Base-by-base conservation (phyloP, 1,140 invertebrate species). In the Ptiloglossa arizonensis region DNA sequence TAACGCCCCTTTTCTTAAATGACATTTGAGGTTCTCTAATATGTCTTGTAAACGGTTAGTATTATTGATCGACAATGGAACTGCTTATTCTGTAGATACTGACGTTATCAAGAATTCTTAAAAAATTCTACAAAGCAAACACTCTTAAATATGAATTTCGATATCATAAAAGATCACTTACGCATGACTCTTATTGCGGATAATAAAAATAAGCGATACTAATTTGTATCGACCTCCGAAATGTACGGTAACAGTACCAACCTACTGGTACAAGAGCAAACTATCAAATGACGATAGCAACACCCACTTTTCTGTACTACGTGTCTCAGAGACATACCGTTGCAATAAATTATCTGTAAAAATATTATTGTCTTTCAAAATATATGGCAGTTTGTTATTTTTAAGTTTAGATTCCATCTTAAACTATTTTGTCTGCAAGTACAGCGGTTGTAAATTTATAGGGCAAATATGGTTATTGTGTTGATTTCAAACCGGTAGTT, bases 291-390 rank as follows among this genome's bases (percentile, higher is more conserved):
- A 86, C 77, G 80, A 80, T 77, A 86, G 82, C 85, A 87, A 87
- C 88, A 89, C 88, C 88, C 88, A 89, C 88, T 87, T 87, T 86
- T 80, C 62, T 64, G 15, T 59, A 87, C 81, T 81, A 81, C 88
- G 75, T 60, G 27, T 62, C n/a, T 71, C 75, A 71, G 24, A 48
- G 44, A 52, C 13, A 27, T 54, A 27, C n/a, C 13, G 44, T 63
- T 64, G 29, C 0, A 24, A 75, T 29, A 59, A 22, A 9, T 69
- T 76, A 35, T 8, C 4, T 17, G 32, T n/a, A 5, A 38, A 59
- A 24, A 19, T 15, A 22, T 0, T 41, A 50, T 41, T 38, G 5
- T 5, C 15, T 19, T 0, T 3, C 11, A 8, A 2, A 24, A 74
- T 15, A 17, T 11, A 38, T 3, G 48, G 2, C 27, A 48, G 17